Conservation (phyloP, 2,113 vertebrate genomes). For the Speoplatyrhinus poulsoni region DNA sequence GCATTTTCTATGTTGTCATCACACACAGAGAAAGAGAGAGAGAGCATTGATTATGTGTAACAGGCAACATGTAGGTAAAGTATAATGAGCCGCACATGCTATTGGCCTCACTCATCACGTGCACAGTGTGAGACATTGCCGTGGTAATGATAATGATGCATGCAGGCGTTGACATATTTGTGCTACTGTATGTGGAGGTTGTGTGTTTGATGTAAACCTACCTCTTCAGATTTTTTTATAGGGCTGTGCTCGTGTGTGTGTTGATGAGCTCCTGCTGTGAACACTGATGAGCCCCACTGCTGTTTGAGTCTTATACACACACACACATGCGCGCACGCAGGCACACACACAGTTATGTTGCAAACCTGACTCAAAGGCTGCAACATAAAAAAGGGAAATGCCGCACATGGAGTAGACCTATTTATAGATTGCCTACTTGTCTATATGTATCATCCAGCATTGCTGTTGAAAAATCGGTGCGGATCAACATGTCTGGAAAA, state of each 20-base stretch:
- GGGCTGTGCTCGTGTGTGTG: constrained; percentile 3
- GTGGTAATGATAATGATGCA: neutral
- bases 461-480: no score
- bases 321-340: neutral
- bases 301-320: constrained; percentile 22
- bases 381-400: no score
- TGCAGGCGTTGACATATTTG: constrained; percentile 1
- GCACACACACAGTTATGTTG: neutral
- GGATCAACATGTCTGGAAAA: no score
- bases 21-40: neutral
- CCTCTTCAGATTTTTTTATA: constrained; percentile 5
- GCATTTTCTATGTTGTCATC: constrained; percentile 11
- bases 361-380: no score
- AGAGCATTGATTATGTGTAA: no score
- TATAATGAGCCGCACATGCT: neutral
- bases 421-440: no score
- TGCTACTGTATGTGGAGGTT: constrained; percentile 23
- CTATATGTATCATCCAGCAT: no score
- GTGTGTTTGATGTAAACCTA: constrained; percentile 36
- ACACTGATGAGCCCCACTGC: constrained; percentile 30
- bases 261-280: constrained; percentile 36
- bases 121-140: no score
- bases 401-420: no score
- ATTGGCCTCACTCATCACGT: neutral
- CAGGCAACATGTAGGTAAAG: no score